Percentiles rank a stretch among this genome's conserved stretches.
phyloP scores from a whole-genome alignment of 2,797 vertebrate species.

The Amniataba percoides region DNA sequence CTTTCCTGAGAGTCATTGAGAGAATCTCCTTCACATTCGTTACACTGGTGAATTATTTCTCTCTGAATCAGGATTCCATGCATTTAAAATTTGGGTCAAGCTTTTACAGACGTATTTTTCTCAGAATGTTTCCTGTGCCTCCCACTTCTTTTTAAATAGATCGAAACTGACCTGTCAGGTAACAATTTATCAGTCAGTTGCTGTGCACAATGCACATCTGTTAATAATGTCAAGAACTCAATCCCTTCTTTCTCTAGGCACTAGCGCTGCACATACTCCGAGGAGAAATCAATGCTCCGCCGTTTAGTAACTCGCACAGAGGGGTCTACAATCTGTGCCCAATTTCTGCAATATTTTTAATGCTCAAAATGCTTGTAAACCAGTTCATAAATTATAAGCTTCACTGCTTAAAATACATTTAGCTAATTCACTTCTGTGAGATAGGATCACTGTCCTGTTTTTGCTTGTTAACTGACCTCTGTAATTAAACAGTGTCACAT shows the following conservation, averaged over 20 bases:
- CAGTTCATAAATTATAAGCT: slow-evolving; percentile 17
- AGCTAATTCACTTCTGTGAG: neutral
- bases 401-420: slow-evolving; percentile 1
- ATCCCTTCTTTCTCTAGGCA: slow-evolving; percentile 35
- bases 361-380: slow-evolving; percentile 17
- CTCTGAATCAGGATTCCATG: slow-evolving; percentile 41
- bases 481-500: neutral
- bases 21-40: slow-evolving; percentile 44
- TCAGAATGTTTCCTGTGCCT: slow-evolving; percentile 21
- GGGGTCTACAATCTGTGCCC: slow-evolving; percentile 23
- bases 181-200: slow-evolving; percentile 41
- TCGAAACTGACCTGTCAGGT: slow-evolving; percentile 45
- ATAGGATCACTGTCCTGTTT: neutral
- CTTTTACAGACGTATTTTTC: slow-evolving; percentile 32
- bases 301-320: slow-evolving; percentile 43
- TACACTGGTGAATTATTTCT: slow-evolving; percentile 48
- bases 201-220: slow-evolving; percentile 42
- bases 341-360: slow-evolving; percentile 2
- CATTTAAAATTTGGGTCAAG: slow-evolving; percentile 43
- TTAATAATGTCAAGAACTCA: slow-evolving; percentile 59
- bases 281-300: slow-evolving; percentile 42
- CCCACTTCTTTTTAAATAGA: slow-evolving; percentile 27
- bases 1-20: slow-evolving; percentile 23
- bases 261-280: slow-evolving; percentile 38
- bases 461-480: neutral